Evolutionary conservation across 2,797 vertebrate species (phyloP), one percentile per base, ranked within the genome.

Genomic region (Anguilla marmorata): DNA sequence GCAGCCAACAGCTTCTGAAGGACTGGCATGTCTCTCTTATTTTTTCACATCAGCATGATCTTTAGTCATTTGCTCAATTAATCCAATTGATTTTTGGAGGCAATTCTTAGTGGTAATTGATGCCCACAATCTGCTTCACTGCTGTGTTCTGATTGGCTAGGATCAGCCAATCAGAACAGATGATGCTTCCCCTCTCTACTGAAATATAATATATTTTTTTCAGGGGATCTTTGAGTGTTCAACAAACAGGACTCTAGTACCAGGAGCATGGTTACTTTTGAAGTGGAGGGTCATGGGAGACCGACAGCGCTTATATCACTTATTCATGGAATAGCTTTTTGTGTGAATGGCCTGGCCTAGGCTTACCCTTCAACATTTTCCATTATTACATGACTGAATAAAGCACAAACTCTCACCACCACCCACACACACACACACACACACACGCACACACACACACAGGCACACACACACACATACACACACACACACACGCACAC

Each of bases 41-140:
- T 85, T 87, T 52, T 89, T 48, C 89, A 92, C 90, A 92, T 92
- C 92, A 93, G 89, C 91, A 92, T 92, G 93, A 94, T 94, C 92
- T 90, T 92, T 58, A 88, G n/a, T 89, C 92, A 92, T 91, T 93
- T 91, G 89, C 93, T 93, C 93, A 93, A 93, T 94, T 92, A 89
- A 91, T 93, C 90, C 90, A 93, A 94, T 93, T 76, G 91, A 94
- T 93, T 94, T 94, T 90, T 90, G 92, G 90, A 89, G 90, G 89
- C 88, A 90, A 92, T 90, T 92, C 85, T 87, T 91, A 94, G 91
- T 91, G 89, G 88, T 91, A 93, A 93, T 95, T 94, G 89, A 95
- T 94, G 93, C 88, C 86, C 60, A 86, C 89, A 90, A 94, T 91
- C 89, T 72, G 88, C 88, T 84, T 86, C 88, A 88, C 91, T 92